Conservation (phyloP, 1,140 invertebrate genomes). For the Neodiprion virginianus region DNA sequence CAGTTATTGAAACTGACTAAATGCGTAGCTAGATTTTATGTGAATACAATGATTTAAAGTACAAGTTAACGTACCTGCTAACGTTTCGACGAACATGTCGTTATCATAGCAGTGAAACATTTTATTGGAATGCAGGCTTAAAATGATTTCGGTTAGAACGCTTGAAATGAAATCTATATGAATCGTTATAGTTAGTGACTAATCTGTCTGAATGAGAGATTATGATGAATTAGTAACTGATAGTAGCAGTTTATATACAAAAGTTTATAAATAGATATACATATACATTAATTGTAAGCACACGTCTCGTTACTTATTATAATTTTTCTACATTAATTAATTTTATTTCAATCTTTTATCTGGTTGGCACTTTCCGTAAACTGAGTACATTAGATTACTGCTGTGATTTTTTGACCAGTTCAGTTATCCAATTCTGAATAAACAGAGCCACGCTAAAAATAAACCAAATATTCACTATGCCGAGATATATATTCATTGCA, state of each 20-base stretch:
- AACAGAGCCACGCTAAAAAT: slow-evolving; percentile 25
- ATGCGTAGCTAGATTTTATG: too few species aligned
- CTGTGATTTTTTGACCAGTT: slow-evolving; percentile 23
- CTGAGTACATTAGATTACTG: slow-evolving; percentile 32
- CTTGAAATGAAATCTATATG: too few species aligned
- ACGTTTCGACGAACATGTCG: too few species aligned
- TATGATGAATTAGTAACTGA: too few species aligned
- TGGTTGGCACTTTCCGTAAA: slow-evolving; percentile 40
- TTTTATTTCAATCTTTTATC: slow-evolving; percentile 31
- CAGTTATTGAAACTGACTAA: too few species aligned
- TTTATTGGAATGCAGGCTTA: too few species aligned
- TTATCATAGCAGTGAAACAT: too few species aligned
- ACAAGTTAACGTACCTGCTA: too few species aligned
- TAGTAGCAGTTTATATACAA: neutral
- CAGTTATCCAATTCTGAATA: slow-evolving; percentile 21
- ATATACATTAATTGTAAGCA: slow-evolving; percentile 41
- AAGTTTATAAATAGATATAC: slow-evolving; percentile 36
- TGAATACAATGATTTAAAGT: too few species aligned
- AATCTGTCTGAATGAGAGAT: too few species aligned
- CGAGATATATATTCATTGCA: slow-evolving; percentile 23
- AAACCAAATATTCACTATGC: slow-evolving; percentile 30
- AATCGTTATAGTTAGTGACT: too few species aligned
- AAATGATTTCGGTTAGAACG: too few species aligned
- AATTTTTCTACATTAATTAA: slow-evolving; percentile 24
- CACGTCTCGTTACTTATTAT: slow-evolving; percentile 35